A percentile compares a stretch with the other conserved stretches of the same genome.
These are phyloP conservation scores for Augochlora pura DNA, from an alignment of 1,140 invertebrate species.

Conservation along the genomic window DNA sequence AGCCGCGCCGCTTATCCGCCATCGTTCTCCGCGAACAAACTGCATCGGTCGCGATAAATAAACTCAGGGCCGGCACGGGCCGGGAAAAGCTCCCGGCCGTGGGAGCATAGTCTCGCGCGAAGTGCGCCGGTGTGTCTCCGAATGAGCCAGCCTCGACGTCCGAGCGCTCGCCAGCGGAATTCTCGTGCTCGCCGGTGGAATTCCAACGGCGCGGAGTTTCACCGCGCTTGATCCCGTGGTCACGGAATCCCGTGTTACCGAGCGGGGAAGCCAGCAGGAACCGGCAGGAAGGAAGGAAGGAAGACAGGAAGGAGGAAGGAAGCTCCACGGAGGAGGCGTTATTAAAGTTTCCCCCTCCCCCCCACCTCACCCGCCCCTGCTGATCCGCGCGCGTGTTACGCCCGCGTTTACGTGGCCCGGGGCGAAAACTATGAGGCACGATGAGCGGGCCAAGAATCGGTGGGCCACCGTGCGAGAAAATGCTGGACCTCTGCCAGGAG, in stretches of 20 bases:
- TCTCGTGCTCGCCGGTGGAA: background rate
- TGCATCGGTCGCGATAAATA: background rate
- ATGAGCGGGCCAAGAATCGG: conserved; percentile 76
- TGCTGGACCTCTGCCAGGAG: conserved; percentile 71
- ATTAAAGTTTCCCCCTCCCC: conserved; percentile 68
- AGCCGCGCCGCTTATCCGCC: background rate
- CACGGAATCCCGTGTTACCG: background rate
- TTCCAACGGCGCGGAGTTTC: background rate
- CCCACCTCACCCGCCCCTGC: conserved; percentile 33
- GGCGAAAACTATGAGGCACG: conserved; percentile 75
- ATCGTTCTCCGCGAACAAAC: background rate
- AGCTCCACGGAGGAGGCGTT: conserved; percentile 54
- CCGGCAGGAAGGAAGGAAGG: conserved; percentile 37
- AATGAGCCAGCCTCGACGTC: background rate
- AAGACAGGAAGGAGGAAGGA: conserved; percentile 32
- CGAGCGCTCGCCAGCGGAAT: background rate
- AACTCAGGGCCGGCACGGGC: background rate
- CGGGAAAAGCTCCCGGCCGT: too few relatives aligned
- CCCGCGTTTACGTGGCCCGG: conserved; percentile 72
- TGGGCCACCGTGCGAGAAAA: conserved; percentile 71
- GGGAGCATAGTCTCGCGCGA: background rate
- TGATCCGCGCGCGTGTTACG: conserved; percentile 65
- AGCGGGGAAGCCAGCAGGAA: background rate
- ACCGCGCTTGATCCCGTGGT: background rate
- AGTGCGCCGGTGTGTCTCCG: background rate